Conservation (phyloP, 2,113 vertebrate species). For the Manacus vitellinus region DNA sequence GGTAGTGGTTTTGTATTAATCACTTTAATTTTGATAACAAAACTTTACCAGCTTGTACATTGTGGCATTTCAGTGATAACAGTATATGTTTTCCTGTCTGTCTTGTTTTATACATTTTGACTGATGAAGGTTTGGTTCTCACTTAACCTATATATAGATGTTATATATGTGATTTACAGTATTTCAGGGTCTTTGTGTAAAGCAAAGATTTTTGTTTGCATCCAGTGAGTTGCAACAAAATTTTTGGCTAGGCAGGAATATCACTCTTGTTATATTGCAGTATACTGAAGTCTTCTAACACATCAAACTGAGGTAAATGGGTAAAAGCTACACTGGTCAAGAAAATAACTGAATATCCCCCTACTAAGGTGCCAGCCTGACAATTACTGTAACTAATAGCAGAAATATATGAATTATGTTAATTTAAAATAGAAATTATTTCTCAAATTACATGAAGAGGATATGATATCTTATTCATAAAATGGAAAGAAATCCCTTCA, state of each 20-base stretch:
- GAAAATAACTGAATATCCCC: not conserved
- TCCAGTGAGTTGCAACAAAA: not conserved
- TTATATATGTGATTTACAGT: not conserved
- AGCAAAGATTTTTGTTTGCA: not conserved
- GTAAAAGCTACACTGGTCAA: not conserved
- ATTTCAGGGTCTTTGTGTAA: not conserved
- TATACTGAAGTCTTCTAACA: not conserved
- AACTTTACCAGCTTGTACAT: not conserved
- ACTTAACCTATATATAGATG: not conserved
- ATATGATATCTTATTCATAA: not conserved
- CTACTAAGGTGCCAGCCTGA: not conserved
- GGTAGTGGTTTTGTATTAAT: not conserved
- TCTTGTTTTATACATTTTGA: not conserved
- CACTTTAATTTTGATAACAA: not conserved
- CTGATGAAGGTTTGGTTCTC: not conserved
- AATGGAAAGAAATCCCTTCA: not conserved
- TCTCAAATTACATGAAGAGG: not conserved
- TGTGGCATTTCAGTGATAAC: not conserved
- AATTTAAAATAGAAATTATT: not conserved
- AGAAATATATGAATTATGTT: not conserved
- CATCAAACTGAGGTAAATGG: not conserved
- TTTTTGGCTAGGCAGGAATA: not conserved
- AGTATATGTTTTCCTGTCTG: fast-evolving
- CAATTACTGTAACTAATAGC: not conserved
- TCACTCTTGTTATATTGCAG: not conserved